Conservation (phyloP, 2,113 vertebrate species). For the Columbina picui region DNA sequence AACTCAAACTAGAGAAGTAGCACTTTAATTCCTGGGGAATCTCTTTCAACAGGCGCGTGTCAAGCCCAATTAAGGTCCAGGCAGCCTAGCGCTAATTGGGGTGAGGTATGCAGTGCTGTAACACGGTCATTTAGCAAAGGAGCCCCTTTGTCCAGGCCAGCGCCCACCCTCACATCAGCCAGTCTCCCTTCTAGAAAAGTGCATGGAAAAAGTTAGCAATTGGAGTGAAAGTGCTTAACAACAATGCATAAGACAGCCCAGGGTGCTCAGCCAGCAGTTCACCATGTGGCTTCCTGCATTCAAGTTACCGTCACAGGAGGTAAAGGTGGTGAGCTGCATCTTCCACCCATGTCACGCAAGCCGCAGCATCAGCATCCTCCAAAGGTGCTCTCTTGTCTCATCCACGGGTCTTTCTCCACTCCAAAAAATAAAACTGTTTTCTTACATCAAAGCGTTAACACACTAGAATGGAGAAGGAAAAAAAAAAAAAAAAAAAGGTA, state of each 20-base stretch:
- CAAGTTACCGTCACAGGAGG: background rate
- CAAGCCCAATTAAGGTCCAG: constrained; percentile 77
- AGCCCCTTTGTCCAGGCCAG: constrained; percentile 65
- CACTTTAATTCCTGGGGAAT: constrained; percentile 77
- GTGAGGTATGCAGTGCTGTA: constrained; percentile 59
- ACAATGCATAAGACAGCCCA: accelerated
- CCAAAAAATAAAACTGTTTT: background rate
- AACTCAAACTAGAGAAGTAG: constrained; percentile 79
- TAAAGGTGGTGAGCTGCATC: background rate
- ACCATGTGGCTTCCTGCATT: background rate
- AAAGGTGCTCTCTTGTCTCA: background rate
- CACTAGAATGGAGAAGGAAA: background rate
- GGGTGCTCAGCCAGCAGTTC: background rate
- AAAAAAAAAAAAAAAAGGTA: accelerated
- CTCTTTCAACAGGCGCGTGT: constrained; percentile 78
- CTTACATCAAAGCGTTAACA: background rate
- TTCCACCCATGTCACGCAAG: accelerated
- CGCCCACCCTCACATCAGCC: constrained; percentile 2
- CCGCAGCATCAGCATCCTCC: background rate
- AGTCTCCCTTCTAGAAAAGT: background rate
- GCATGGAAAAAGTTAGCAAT: background rate
- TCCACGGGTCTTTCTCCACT: accelerated
- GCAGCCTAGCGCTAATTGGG: constrained; percentile 73
- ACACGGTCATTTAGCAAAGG: constrained; percentile 69
- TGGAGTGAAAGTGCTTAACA: background rate